Base-by-base conservation (phyloP, 2,888 invertebrate species). In the Tenthredo amoena region DNA sequence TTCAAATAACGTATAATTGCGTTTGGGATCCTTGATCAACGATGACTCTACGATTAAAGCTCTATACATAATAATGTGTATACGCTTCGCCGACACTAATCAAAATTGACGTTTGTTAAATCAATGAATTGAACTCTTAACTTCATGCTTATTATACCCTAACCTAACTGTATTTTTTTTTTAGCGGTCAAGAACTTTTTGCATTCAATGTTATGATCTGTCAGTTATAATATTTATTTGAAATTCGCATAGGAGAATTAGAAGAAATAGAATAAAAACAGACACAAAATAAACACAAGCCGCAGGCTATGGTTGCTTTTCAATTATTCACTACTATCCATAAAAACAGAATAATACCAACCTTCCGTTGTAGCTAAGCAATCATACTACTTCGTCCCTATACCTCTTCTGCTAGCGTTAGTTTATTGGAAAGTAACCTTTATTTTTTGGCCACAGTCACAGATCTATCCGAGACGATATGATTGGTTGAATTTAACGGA, bases 31-130 rank as follows among this genome's bases (percentile, higher is more conserved):
- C 40, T 43, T 47, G 3, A 12, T 15, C 3, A 15, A 47, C 47
- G 47, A 47, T 26, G 26, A 43, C 1, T 15, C 12, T 43, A 10
- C 71, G 72, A 26, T 10, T 2, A 40, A 72, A 43, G n/a, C 40
- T 72, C 7, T 72, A 3, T 15, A 5, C 43, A 21, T 26, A 62
- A 55, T n/a, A 55, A 55, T n/a, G n/a, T 55, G 62, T 21, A 62
- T 12, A 76, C 31, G 3, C 6, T 47, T 31, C 50, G 21, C 55
- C 18, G 50, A 34, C 31, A 50, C 34, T 50, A 55, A 77, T 40
- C 77, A 77, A 77, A 40, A 50, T 12, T 77, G 77, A 77, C 55
- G 31, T 77, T 55, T 77, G 34, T 55, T 77, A 77, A 77, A 77
- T 77, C 50, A 77, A 77, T 77, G 31, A 77, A 77, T 50, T 74